Conservation (phyloP, 2,113 vertebrate species). For the Galeopterus variegatus region DNA sequence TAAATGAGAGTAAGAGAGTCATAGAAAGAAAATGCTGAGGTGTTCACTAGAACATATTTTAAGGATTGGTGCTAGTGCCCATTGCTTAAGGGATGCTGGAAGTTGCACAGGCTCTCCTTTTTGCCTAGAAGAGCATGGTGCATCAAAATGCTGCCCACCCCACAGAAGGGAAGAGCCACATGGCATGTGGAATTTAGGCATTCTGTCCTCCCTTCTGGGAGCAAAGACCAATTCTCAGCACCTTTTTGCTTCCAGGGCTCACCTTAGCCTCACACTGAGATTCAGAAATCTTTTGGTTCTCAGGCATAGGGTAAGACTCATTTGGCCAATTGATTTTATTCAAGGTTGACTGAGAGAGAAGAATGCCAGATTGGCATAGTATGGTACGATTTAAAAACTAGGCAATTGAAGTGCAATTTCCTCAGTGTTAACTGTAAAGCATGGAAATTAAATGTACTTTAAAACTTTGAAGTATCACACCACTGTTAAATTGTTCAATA, state of each 20-base stretch:
- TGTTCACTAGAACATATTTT: not conserved
- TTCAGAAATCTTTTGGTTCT: conserved; percentile 8
- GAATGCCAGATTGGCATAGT: not conserved
- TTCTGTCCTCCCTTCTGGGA: not conserved
- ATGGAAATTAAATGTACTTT: not conserved
- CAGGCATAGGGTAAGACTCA: not conserved
- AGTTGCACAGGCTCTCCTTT: conserved; percentile 5
- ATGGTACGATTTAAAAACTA: conserved; percentile 7
- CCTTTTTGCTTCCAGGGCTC: not conserved
- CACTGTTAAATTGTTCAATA: not conserved
- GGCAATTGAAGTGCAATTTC: conserved; percentile 40
- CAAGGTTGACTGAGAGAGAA: conserved; percentile 4
- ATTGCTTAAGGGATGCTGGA: not conserved
- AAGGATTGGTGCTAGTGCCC: not conserved
- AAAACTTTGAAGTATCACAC: not conserved
- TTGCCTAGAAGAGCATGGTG: not conserved
- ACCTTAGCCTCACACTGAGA: not conserved
- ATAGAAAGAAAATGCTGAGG: conserved; percentile 21
- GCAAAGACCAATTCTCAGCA: not conserved
- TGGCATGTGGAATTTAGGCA: not conserved
- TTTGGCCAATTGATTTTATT: conserved; percentile 59
- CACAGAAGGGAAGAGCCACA: not conserved
- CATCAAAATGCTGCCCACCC: not conserved
- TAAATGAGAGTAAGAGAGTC: not conserved
- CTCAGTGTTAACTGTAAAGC: not conserved